Percentiles rank a stretch among this genome's conserved stretches.
Evolutionary conservation across 2,888 invertebrate species (phyloP).

Genomic region (Balanococcus diminutus): DNA sequence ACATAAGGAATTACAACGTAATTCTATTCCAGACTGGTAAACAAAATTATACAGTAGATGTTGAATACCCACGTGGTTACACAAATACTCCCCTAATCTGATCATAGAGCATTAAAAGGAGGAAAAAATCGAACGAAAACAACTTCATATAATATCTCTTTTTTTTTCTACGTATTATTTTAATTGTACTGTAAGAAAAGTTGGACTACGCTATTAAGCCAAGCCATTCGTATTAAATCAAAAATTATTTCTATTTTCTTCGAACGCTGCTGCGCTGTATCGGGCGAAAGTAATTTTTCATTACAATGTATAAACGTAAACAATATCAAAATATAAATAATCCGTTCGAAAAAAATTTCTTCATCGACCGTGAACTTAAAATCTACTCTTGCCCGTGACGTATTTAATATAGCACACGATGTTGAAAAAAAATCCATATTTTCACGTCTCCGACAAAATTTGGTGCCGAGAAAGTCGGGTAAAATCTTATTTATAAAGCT

Average conservation of each 20-base stretch:
- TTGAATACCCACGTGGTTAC: not conserved
- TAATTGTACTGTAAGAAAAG: not conserved
- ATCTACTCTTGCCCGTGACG: not conserved
- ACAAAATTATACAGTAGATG: not conserved
- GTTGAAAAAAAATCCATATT: not conserved
- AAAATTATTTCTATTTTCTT: not conserved
- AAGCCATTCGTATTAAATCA: not conserved
- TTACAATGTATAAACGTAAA: constrained; percentile 3
- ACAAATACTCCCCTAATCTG: no score
- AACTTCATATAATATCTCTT: not conserved
- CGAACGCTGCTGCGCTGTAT: not conserved
- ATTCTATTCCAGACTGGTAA: not conserved
- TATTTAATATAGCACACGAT: not conserved
- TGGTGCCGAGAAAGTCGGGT: not conserved
- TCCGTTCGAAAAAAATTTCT: not conserved
- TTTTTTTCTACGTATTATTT: not conserved
- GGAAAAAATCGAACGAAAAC: not conserved
- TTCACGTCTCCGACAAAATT: not conserved
- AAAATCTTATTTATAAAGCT: constrained; percentile 9
- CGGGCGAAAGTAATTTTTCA: constrained; percentile 1
- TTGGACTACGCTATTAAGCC: not conserved
- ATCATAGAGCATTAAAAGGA: no score
- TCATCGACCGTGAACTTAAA: not conserved
- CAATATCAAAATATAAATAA: not conserved
- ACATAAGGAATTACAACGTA: not conserved